A percentile compares a stretch with the other conserved stretches of the same genome.
Conservation (phyloP, 1,140 invertebrate species). For the Pseudomyrmex pallidus region DNA sequence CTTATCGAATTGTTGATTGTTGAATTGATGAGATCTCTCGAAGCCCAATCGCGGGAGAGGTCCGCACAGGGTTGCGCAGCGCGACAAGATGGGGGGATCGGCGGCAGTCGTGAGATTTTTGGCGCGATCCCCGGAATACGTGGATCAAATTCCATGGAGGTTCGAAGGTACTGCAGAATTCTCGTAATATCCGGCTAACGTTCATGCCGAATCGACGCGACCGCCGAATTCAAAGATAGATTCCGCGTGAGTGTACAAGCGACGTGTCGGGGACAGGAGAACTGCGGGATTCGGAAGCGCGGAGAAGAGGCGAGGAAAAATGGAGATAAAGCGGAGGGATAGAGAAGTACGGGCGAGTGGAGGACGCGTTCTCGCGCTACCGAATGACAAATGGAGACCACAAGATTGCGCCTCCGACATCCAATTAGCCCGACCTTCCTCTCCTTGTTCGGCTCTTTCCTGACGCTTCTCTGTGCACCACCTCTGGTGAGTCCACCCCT, state of each 20-base stretch:
- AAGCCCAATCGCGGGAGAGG: conserved; percentile 24
- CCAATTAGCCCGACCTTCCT: conserved; percentile 80
- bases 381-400: conserved; percentile 84
- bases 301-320: conserved; percentile 43
- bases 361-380: conserved; percentile 64
- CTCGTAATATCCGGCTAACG: conserved; percentile 65
- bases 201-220: conserved; percentile 36
- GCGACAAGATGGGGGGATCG: conserved; percentile 51
- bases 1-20: conserved; percentile 20
- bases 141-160: conserved; percentile 63
- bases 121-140: conserved; percentile 55
- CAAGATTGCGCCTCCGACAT: conserved; percentile 83
- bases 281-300: neutral
- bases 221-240: conserved; percentile 61
- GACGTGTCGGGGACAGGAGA: conserved; percentile 12
- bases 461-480: conserved; percentile 52
- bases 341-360: conserved; percentile 49
- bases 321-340: conserved; percentile 55
- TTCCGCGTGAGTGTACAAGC: conserved; percentile 43
- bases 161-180: conserved; percentile 60
- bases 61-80: conserved; percentile 12
- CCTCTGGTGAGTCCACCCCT: conserved; percentile 47
- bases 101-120: conserved; percentile 62
- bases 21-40: conserved; percentile 39
- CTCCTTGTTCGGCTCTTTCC: conserved; percentile 64